Conservation (phyloP, 1,140 invertebrate species). For the Magallana gigas region DNA sequence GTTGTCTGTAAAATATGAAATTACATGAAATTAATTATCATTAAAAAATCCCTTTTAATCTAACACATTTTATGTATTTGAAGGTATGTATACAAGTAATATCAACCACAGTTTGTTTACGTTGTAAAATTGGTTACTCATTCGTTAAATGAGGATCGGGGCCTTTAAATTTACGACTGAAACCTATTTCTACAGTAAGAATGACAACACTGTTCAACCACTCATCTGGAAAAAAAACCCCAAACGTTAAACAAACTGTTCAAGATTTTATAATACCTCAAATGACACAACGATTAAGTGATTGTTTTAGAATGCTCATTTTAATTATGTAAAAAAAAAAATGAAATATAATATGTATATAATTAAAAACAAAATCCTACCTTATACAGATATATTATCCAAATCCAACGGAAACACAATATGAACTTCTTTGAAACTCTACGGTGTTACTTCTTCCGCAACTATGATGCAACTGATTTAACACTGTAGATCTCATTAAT, state of each 20-base stretch:
- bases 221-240: neutral
- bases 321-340: neutral
- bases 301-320: neutral
- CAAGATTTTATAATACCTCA: neutral
- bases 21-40: no score
- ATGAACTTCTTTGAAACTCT: neutral
- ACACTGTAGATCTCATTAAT: neutral
- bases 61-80: neutral
- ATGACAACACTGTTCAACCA: neutral
- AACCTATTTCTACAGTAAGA: no score
- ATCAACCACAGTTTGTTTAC: neutral
- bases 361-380: neutral
- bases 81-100: neutral
- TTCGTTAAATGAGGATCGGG: neutral
- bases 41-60: neutral
- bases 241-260: neutral
- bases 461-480: neutral
- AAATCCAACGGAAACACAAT: neutral
- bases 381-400: neutral
- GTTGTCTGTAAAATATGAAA: no score
- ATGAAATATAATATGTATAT: neutral
- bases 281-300: neutral
- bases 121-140: neutral
- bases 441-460: neutral
- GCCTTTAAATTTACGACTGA: no score